phyloP scores from a whole-genome alignment of 2,113 vertebrate species.

The Addax nasomaculatus region DNA sequence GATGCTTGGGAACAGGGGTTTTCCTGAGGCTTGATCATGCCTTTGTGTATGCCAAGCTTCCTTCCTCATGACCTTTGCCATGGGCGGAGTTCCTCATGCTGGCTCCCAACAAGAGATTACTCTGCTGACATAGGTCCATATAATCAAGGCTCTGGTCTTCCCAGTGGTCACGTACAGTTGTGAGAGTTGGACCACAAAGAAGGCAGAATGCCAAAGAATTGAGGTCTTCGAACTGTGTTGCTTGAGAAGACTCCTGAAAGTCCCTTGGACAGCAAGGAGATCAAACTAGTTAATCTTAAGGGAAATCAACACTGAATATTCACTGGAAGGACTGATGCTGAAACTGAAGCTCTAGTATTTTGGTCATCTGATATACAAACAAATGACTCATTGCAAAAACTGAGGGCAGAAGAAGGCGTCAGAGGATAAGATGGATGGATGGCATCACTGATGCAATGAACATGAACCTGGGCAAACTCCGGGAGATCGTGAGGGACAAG shows the following conservation, averaged over 20 bases:
- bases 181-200: not conserved
- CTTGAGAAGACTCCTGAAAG: not conserved
- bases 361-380: not conserved
- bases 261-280: not conserved
- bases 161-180: not conserved
- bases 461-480: not conserved
- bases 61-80: no score
- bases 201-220: not conserved
- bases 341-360: not conserved
- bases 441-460: not conserved
- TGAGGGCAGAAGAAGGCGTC: not conserved
- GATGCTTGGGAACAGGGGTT: no score
- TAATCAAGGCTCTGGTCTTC: not conserved
- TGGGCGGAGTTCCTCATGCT: no score
- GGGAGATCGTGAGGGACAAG: not conserved
- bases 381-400: not conserved
- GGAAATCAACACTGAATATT: not conserved
- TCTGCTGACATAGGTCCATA: not conserved
- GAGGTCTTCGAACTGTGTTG: not conserved
- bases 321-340: not conserved
- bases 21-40: no score
- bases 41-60: no score
- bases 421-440: not conserved
- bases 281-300: not conserved
- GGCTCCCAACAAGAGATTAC: not conserved